Percentiles rank a stretch among this genome's conserved stretches.
Evolutionary conservation across 2,113 vertebrate species (phyloP).

Genomic region (Saguinus midas): DNA sequence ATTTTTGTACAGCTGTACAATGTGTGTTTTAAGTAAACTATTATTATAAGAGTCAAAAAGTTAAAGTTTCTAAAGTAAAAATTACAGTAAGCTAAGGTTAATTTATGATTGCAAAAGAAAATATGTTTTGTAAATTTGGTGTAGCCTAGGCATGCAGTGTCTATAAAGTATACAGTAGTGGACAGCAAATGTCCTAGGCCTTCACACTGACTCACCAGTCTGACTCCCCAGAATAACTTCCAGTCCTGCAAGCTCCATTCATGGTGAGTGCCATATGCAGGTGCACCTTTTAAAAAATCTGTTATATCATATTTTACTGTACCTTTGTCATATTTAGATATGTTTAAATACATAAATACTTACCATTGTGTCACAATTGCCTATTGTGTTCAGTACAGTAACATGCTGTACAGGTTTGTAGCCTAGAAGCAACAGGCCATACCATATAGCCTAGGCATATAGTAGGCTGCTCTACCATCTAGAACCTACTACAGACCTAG

Average conservation of each 20-base stretch:
- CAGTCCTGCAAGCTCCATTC: not conserved
- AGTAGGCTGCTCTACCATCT: not conserved
- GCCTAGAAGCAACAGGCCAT: not conserved
- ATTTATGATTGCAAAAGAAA: not conserved
- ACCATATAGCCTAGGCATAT: not conserved
- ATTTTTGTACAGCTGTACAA: not conserved
- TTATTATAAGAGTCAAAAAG: not conserved
- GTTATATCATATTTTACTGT: not conserved
- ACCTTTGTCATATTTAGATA: not conserved
- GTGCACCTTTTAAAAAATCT: not conserved
- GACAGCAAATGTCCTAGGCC: not conserved
- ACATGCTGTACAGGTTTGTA: not conserved
- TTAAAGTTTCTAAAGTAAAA: not conserved
- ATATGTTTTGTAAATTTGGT: not conserved
- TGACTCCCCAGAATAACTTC: not conserved
- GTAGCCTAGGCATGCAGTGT: not conserved
- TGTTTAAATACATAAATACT: not conserved
- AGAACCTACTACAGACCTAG: too few species aligned
- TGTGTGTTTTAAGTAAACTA: not conserved
- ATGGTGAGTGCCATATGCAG: not conserved
- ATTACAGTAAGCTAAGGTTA: not conserved
- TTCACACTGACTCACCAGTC: not conserved
- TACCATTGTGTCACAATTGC: not conserved
- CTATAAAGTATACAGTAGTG: not conserved
- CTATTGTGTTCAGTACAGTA: not conserved